Percentiles rank a stretch among this genome's conserved stretches.
phyloP scores from a whole-genome alignment of 2,888 invertebrate species.

The Muscina levida region DNA sequence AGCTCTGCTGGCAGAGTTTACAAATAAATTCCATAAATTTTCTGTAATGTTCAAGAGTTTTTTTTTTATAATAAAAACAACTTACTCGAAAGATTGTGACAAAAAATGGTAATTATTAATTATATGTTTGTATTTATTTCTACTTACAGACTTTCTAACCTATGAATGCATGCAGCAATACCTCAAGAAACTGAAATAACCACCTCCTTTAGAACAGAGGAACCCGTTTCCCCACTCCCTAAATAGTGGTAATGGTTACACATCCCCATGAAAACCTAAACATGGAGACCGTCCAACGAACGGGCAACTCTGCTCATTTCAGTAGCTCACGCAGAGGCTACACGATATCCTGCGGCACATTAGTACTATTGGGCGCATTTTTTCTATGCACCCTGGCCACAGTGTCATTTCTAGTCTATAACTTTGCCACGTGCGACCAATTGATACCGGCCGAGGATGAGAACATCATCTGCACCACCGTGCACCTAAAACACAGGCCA shows the following conservation, averaged over 20 bases:
- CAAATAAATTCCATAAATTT: too few relatives aligned
- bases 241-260: slow-evolving; percentile 75
- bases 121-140: not conserved
- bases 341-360: slow-evolving; percentile 84
- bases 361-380: slow-evolving; percentile 83
- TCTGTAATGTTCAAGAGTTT: too few relatives aligned
- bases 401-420: slow-evolving; percentile 88
- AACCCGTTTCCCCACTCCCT: not conserved
- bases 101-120: too few relatives aligned
- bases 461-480: slow-evolving; percentile 74
- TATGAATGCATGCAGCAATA: not conserved
- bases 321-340: slow-evolving; percentile 80
- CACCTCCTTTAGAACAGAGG: not conserved
- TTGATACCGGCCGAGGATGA: slow-evolving; percentile 73
- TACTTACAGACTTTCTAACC: not conserved
- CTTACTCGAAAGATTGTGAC: too few relatives aligned
- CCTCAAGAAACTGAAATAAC: not conserved
- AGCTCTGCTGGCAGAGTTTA: too few relatives aligned
- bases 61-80: too few relatives aligned
- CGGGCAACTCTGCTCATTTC: slow-evolving; percentile 44
- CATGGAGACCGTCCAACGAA: slow-evolving; percentile 68
- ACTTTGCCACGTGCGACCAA: slow-evolving; percentile 85
- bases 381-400: slow-evolving; percentile 85
- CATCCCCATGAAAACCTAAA: slow-evolving; percentile 74
- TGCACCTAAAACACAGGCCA: slow-evolving; percentile 69